Evolutionary conservation across 2,797 vertebrate species (phyloP).

Genomic region (Chaetodon trifasciatus): DNA sequence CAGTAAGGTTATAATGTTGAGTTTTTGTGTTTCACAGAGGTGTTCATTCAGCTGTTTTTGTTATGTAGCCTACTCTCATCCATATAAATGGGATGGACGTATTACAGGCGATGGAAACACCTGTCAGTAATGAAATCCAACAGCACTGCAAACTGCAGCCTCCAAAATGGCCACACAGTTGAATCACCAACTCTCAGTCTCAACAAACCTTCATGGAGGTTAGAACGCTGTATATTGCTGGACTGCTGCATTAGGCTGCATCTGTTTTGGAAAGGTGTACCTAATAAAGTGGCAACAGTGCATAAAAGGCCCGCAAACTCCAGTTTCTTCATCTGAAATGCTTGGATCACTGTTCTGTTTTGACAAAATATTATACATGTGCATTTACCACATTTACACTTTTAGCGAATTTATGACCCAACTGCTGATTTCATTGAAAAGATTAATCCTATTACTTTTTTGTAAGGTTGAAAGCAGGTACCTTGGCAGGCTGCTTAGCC

Average conservation of each 20-base stretch:
- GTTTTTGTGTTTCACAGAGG: neutral
- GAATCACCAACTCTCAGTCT: no score
- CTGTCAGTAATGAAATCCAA: neutral
- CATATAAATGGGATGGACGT: neutral
- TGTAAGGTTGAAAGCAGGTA: neutral
- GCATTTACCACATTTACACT: neutral
- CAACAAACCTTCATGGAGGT: neutral
- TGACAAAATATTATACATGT: neutral
- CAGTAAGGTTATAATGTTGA: neutral
- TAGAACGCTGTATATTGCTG: neutral
- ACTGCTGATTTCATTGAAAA: neutral
- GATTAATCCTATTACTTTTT: neutral
- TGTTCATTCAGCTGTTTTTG: neutral
- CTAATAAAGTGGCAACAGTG: neutral
- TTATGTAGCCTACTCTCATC: neutral
- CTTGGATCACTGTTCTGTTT: neutral
- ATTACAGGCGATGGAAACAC: neutral
- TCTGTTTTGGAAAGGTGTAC: neutral
- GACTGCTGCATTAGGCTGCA: neutral
- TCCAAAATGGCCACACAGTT: neutral
- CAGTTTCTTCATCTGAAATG: neutral
- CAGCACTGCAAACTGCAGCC: neutral
- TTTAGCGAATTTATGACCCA: neutral
- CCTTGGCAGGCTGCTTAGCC: neutral
- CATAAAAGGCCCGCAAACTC: neutral